phyloP scores from a whole-genome alignment of 1,140 invertebrate genomes.

The Hyles euphorbiae region DNA sequence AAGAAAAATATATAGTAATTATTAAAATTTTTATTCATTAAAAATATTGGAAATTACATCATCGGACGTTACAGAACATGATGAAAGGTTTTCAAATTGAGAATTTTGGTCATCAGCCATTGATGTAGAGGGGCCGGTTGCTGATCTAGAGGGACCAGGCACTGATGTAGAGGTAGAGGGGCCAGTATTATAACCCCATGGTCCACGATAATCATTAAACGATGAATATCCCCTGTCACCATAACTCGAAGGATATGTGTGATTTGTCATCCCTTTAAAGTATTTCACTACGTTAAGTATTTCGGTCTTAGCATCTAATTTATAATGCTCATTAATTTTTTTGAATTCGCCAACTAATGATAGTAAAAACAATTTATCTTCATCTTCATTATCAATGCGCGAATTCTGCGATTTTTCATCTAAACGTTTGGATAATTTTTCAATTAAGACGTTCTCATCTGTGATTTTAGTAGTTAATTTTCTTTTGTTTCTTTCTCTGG shows the following conservation, averaged over 20 bases:
- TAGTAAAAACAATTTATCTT: constrained; percentile 26
- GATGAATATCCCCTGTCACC: constrained; percentile 23
- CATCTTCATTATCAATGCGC: constrained; percentile 20
- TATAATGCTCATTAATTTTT: constrained; percentile 25
- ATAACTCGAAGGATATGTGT: constrained; percentile 25
- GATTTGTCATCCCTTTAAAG: constrained; percentile 28
- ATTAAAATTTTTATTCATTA: constrained; percentile 16
- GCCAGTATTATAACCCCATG: constrained; percentile 15
- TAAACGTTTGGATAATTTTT: constrained; percentile 25
- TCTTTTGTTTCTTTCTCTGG: constrained; percentile 18
- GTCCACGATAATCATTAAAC: constrained; percentile 17
- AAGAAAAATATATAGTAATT: constrained; percentile 12
- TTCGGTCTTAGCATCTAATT: constrained; percentile 26
- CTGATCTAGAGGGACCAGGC: constrained; percentile 1
- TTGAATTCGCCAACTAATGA: constrained; percentile 26
- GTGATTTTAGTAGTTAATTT: constrained; percentile 10
- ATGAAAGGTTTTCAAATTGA: constrained; percentile 12
- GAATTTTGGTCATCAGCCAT: constrained; percentile 11
- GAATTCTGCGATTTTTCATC: constrained; percentile 24
- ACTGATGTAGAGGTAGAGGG: constrained; percentile 8
- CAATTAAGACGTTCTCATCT: constrained; percentile 25
- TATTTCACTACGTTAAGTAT: constrained; percentile 30
- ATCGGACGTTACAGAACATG: constrained; percentile 11
- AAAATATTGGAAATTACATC: constrained; percentile 19
- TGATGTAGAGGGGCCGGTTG: constrained; percentile 12